These are phyloP conservation scores for Eristalis intricaria DNA, from an alignment of 2,888 invertebrate species.

Conservation along the genomic window DNA sequence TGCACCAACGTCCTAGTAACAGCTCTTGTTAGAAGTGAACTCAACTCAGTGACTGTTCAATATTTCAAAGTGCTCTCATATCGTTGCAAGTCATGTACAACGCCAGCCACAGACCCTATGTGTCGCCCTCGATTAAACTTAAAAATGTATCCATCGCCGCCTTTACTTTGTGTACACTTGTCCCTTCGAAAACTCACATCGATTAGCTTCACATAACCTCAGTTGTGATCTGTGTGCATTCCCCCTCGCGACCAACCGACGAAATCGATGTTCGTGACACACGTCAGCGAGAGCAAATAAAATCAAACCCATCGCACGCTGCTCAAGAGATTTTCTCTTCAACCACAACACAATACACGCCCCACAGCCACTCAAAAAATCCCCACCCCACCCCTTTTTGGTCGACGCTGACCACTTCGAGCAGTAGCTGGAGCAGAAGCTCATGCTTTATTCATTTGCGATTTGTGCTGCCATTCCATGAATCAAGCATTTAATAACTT, in stretches of 20 bases:
- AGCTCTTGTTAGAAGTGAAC: too few relatives aligned
- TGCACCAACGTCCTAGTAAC: too few relatives aligned
- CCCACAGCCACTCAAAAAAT: neutral
- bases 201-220: slow-evolving; percentile 24
- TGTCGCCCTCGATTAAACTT: neutral
- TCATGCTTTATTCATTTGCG: slow-evolving; percentile 68
- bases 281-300: slow-evolving; percentile 20
- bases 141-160: neutral
- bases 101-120: neutral
- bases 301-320: neutral
- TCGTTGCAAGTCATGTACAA: neutral
- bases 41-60: neutral
- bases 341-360: neutral
- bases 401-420: neutral
- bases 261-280: slow-evolving; percentile 9
- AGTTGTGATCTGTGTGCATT: slow-evolving; percentile 12
- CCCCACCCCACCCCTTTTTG: neutral
- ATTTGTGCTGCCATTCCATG: slow-evolving; percentile 59
- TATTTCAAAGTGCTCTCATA: neutral
- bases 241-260: neutral
- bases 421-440: neutral
- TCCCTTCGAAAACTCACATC: slow-evolving; percentile 8
- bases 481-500: slow-evolving; percentile 70
- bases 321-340: slow-evolving; percentile 7
- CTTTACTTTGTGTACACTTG: neutral